Evolutionary conservation across 2,888 invertebrate species (phyloP).

Genomic region (Bhutanitis thaidina): DNA sequence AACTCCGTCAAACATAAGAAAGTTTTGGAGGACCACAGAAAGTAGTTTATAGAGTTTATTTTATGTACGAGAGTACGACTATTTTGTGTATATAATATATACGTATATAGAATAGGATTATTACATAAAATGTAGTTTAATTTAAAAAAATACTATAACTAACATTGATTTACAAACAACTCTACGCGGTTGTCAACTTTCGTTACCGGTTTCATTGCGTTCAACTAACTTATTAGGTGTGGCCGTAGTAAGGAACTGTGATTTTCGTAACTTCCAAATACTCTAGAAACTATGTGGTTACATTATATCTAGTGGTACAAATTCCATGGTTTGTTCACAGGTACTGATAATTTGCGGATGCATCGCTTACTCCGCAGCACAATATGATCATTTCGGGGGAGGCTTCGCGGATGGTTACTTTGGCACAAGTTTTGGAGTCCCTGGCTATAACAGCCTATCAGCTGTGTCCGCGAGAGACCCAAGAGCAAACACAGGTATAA

Average conservation of each 20-base stretch:
- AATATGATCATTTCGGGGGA: conserved; percentile 55
- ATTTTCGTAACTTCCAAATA: conserved; percentile 15
- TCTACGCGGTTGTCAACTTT: not conserved
- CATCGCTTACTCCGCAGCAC: conserved; percentile 62
- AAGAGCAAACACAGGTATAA: conserved; percentile 74
- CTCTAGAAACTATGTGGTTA: not conserved
- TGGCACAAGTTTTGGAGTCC: conserved; percentile 62
- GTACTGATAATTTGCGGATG: conserved; percentile 63
- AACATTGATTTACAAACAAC: not conserved
- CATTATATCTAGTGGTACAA: not conserved
- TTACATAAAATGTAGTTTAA: no score
- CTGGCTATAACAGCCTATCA: conserved; percentile 59
- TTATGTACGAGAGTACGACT: no score
- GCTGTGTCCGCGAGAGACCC: conserved; percentile 76
- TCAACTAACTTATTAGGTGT: conserved; percentile 9
- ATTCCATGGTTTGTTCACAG: conserved; percentile 48
- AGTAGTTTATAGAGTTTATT: no score
- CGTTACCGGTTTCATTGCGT: conserved; percentile 9
- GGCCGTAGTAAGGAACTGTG: not conserved
- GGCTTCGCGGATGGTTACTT: conserved; percentile 60
- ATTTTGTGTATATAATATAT: no score
- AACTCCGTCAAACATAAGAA: no score
- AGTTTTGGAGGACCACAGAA: no score
- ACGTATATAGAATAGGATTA: no score
- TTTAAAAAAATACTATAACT: no score